phyloP scores from a whole-genome alignment of 2,113 vertebrate species.

The Nannospalax galili region DNA sequence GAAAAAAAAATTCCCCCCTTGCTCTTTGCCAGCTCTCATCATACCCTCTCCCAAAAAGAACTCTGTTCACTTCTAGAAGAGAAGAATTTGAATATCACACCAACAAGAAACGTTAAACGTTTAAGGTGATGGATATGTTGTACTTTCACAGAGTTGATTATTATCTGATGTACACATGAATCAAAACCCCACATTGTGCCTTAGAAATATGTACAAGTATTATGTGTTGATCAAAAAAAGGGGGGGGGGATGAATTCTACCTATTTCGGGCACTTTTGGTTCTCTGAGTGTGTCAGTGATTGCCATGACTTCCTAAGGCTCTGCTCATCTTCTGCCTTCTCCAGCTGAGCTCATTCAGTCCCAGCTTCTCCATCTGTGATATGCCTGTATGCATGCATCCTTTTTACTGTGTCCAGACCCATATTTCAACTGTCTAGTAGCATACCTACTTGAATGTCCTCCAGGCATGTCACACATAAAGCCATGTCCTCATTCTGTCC shows the following conservation, averaged over 20 bases:
- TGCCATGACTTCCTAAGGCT: neutral
- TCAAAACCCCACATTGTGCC: neutral
- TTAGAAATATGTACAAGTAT: neutral
- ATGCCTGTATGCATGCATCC: neutral
- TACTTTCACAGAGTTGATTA: neutral
- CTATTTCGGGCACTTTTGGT: neutral
- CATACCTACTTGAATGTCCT: conserved; percentile 1
- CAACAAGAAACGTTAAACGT: neutral
- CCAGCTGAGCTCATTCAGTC: neutral
- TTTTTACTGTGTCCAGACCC: neutral
- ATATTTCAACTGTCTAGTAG: neutral
- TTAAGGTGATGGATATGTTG: neutral
- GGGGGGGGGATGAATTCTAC: neutral
- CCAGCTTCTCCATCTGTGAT: neutral
- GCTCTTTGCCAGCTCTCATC: neutral
- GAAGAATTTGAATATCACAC: neutral
- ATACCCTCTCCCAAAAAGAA: neutral
- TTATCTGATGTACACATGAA: neutral
- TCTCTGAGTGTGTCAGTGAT: neutral
- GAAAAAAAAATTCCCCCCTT: too few species aligned
- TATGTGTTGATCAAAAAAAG: neutral
- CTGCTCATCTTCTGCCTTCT: neutral
- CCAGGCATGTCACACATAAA: neutral
- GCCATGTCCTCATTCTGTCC: neutral
- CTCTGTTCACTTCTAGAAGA: neutral